These are phyloP conservation scores for Hippocampus zosterae DNA, from an alignment of 2,113 vertebrate genomes.

Conservation along the genomic window DNA sequence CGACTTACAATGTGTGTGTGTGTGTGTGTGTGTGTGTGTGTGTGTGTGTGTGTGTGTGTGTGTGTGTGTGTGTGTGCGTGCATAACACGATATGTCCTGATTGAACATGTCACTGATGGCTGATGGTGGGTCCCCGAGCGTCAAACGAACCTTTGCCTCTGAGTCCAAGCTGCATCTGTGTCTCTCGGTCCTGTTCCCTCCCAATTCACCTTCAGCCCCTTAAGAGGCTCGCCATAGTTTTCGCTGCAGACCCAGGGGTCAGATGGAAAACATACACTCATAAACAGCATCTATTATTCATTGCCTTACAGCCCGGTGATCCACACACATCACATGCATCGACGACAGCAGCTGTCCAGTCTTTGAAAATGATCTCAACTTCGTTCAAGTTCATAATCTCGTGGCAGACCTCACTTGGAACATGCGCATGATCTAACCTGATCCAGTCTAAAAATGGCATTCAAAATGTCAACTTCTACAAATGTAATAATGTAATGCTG, in stretches of 20 bases:
- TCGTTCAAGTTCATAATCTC: slow-evolving; percentile 21
- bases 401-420: background rate
- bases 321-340: slow-evolving; percentile 59
- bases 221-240: slow-evolving; percentile 66
- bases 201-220: slow-evolving; percentile 48
- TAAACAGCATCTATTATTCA: slow-evolving; percentile 84
- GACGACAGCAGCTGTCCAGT: slow-evolving; percentile 70
- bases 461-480: background rate
- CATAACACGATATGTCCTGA: slow-evolving; percentile 55
- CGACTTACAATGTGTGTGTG: slow-evolving; percentile 9
- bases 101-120: slow-evolving; percentile 74
- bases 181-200: slow-evolving; percentile 32
- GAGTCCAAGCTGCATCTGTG: slow-evolving; percentile 63
- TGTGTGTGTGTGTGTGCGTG: slow-evolving; percentile 28
- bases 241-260: slow-evolving; percentile 76
- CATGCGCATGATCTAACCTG: background rate
- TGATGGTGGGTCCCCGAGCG: slow-evolving; percentile 64
- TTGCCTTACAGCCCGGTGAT: slow-evolving; percentile 60
- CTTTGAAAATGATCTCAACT: slow-evolving; percentile 39
- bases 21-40: slow-evolving; percentile 32
- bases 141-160: slow-evolving; percentile 60
- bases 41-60: slow-evolving; percentile 27
- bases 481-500: background rate
- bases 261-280: slow-evolving; percentile 81
- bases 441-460: background rate